phyloP scores from a whole-genome alignment of 2,888 invertebrate species.

The Ormyrus nitidulus region DNA sequence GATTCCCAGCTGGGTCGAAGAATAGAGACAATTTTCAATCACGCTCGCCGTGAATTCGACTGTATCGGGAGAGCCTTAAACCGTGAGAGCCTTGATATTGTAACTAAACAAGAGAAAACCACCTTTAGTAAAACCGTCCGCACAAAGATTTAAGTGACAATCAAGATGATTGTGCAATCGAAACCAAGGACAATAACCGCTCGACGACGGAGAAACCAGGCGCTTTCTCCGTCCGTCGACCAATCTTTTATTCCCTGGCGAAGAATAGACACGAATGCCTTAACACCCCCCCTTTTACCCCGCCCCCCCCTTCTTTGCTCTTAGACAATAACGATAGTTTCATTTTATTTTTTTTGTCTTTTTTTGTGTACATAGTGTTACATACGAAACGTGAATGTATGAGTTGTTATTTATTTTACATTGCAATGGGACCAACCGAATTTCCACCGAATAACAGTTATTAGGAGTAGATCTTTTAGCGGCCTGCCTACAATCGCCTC shows the following conservation, averaged over 20 bases:
- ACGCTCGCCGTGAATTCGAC: background rate
- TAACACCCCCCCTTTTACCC: constrained; percentile 8
- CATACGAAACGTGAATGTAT: constrained; percentile 64
- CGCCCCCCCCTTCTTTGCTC: constrained; percentile 17
- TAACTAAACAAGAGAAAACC: constrained; percentile 45
- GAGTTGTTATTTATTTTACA: constrained; percentile 74
- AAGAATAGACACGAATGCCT: constrained; percentile 25
- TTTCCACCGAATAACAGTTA: constrained; percentile 75
- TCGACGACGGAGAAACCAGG: constrained; percentile 40
- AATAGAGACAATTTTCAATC: background rate
- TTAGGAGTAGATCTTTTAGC: constrained; percentile 71
- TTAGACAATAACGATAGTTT: constrained; percentile 52
- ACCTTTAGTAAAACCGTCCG: constrained; percentile 42
- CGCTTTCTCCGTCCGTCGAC: constrained; percentile 29
- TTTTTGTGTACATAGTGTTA: constrained; percentile 68
- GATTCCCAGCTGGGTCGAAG: background rate
- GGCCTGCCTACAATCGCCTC: constrained; percentile 73
- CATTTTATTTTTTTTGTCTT: constrained; percentile 46
- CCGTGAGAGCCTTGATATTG: constrained; percentile 2
- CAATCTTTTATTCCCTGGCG: constrained; percentile 11
- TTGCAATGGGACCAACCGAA: constrained; percentile 74
- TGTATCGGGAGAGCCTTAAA: constrained; percentile 39
- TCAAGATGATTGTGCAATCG: constrained; percentile 41
- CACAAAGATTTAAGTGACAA: constrained; percentile 41
- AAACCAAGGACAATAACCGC: constrained; percentile 52